These are phyloP conservation scores for Montipora efflorescens DNA, from an alignment of 64 coral and sea anemone genomes.

Conservation along the genomic window DNA sequence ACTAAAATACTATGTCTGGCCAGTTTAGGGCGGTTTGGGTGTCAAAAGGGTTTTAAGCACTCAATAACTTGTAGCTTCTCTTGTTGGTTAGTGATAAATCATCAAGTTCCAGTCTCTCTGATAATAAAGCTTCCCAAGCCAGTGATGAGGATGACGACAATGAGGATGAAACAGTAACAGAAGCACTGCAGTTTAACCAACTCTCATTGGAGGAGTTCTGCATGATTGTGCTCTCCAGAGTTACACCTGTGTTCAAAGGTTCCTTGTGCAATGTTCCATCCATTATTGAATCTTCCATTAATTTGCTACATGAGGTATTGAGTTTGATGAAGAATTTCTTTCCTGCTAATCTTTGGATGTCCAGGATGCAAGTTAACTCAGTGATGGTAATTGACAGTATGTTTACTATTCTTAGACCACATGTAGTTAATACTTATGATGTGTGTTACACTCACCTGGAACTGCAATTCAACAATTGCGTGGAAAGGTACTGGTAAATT, in stretches of 20 bases:
- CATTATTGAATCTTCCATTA: conserved; percentile 62
- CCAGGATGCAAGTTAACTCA: conserved; percentile 68
- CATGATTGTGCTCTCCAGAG: conserved; percentile 66
- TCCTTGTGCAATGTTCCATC: conserved; percentile 43
- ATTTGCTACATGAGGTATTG: conserved; percentile 67
- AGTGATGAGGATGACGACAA: conserved; percentile 59
- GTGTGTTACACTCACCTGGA: too few species aligned
- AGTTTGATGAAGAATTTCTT: conserved; percentile 65
- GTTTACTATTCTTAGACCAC: too few species aligned
- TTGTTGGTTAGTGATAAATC: conserved; percentile 25
- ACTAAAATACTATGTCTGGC: too few species aligned
- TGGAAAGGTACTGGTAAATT: too few species aligned
- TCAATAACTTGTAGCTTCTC: not conserved
- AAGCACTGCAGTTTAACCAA: conserved; percentile 93
- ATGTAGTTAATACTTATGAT: too few species aligned
- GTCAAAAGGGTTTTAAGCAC: too few species aligned
- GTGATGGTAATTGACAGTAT: conserved; percentile 70
- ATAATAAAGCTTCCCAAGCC: conserved; percentile 25
- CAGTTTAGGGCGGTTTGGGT: too few species aligned
- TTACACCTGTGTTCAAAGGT: conserved; percentile 56
- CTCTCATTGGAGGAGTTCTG: conserved; percentile 95
- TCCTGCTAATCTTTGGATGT: conserved; percentile 75
- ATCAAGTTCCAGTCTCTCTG: conserved; percentile 43
- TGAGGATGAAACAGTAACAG: conserved; percentile 66
- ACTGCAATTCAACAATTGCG: too few species aligned